Base-by-base conservation (phyloP, 2,113 vertebrate genomes). In the Typhlomys cinereus region DNA sequence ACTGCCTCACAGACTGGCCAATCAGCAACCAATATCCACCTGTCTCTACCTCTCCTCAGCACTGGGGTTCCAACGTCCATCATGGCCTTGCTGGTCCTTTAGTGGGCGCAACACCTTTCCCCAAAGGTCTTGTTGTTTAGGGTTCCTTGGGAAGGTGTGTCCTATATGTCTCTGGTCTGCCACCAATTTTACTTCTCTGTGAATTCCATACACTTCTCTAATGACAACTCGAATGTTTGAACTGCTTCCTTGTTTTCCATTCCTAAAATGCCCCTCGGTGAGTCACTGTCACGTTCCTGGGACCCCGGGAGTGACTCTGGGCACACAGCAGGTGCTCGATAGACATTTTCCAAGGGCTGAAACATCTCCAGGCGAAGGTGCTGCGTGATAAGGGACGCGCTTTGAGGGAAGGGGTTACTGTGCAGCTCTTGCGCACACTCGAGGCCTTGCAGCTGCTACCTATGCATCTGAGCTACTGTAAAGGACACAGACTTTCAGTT, bases 381-480 rank as follows among this genome's bases (percentile, higher is more conserved):
- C 50, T 11, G 1, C 74, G 4, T 17, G n/a, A 59, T 76, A 25
- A 78, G 34, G 4, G 0, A 11, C 1, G 1, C 10, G 52, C 41
- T 31, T 9, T 5, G 20, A 11, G 13, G 44, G 2, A n/a, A n/a
- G 18, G 2, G 23, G 3, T 21, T 12, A 7, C 8, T 12, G 7
- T 1, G 1, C 4, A 4, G 0, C 17, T 11, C 17, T 54, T 5
- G 13, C 14, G 1, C 29, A 61, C 73, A 21, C 36, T 52, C 13
- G 0, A 75, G 85, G 29, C 7, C 41, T 29, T 10, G 29, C 1
- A 0, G 10, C 29, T 1, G 8, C 44, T 13, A 13, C 61, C 54
- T 4, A 5, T 2, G 36, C 27, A 44, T 46, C 34, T 12, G 82
- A 25, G 14, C 59, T 59, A 21, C 64, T 8, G 6, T 18, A 34